These are phyloP conservation scores for Drosophila phalerata DNA, from an alignment of 2,888 invertebrate species.

Conservation along the genomic window DNA sequence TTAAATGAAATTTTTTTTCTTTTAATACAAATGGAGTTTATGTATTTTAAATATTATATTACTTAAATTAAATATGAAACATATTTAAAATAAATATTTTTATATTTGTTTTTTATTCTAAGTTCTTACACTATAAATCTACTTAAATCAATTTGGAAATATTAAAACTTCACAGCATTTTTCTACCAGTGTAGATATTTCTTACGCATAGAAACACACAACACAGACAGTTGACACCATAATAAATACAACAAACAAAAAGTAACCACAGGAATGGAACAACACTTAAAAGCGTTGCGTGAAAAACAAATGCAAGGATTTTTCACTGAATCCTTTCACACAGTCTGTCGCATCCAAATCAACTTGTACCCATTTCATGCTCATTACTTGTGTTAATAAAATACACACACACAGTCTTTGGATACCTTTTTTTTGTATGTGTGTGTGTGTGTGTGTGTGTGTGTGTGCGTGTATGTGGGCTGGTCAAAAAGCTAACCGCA, in stretches of 20 bases:
- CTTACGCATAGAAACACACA: not conserved
- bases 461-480: slow-evolving; percentile 9
- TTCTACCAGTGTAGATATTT: too few species aligned
- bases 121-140: too few species aligned
- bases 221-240: slow-evolving; percentile 6
- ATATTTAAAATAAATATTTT: too few species aligned
- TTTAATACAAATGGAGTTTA: too few species aligned
- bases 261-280: slow-evolving; percentile 12
- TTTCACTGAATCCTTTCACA: slow-evolving; percentile 20
- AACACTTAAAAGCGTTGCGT: slow-evolving; percentile 30
- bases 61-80: too few species aligned
- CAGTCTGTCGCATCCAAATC: slow-evolving; percentile 38
- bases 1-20: too few species aligned
- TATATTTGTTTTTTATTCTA: too few species aligned
- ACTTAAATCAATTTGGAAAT: too few species aligned
- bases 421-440: not conserved
- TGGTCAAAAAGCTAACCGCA: slow-evolving; percentile 54
- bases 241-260: slow-evolving; percentile 17
- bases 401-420: slow-evolving; percentile 1
- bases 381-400: slow-evolving; percentile 54
- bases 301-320: slow-evolving; percentile 18
- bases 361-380: slow-evolving; percentile 42
- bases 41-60: too few species aligned
- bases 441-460: slow-evolving; percentile 5
- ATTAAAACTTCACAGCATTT: too few species aligned